Base-by-base conservation (phyloP, 2,888 invertebrate genomes). In the Helicoverpa assulta region DNA sequence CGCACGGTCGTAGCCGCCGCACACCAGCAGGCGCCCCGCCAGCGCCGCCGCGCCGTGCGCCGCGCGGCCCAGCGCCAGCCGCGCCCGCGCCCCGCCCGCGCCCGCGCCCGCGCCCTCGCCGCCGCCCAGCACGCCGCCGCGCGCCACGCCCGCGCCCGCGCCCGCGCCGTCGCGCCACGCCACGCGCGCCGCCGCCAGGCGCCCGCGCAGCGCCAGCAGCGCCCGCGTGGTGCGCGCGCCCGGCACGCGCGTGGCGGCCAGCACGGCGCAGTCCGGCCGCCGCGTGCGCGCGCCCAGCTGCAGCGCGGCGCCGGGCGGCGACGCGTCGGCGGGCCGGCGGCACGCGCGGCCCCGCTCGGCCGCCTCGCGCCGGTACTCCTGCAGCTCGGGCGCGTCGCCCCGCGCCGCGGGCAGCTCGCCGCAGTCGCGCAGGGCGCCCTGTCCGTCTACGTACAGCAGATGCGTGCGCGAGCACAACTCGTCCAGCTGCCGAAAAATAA, bases 1-100 rank as follows among this genome's bases (percentile, higher is more conserved):
- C 53, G 97, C 97, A 79, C 98, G 96, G 93, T 98, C 98, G 93
- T 98, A 98, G 10, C 95, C 95, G 96, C 98, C 98, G 93, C 98
- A 98, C 70, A 98, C 98, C 79, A 98, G 93, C 57, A 98, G 96
- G 60, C 97, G 96, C 56, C 97, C 97, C 80, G 96, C 96, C 69
- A 98, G 93, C 87, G 97, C 97, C 52, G 97, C 97, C 72, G 97
- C 96, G 66, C 98, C 98, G 67, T 97, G 97, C 61, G 98, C 97
- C 93, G 98, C 98, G 77, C 98, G 96, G 6, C 86, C 88, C 67
- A 76, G 77, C 59, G 86, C 96, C 93, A 72, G 97, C 96, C 86
- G 96, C 96, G 82, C 97, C 96, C 88, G 88, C 81, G 72, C 83
- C 71, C 77, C 83, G 47, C 63, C 97, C 97, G 96, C 85, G 97